phyloP scores from a whole-genome alignment of 2,888 invertebrate genomes.

The Eilema caniola region DNA sequence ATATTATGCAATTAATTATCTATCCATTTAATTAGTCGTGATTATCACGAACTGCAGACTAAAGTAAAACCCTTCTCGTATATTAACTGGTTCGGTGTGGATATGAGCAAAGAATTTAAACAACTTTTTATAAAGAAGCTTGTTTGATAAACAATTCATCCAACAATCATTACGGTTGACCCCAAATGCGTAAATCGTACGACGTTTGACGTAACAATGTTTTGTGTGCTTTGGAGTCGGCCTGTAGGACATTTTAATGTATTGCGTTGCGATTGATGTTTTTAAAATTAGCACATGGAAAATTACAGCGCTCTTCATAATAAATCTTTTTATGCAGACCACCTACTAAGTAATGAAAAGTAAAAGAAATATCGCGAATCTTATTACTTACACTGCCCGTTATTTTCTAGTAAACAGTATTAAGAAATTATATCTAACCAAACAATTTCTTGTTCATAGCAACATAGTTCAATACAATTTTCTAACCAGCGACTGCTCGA shows the following conservation, averaged over 20 bases:
- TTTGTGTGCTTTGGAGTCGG: slow-evolving; percentile 34
- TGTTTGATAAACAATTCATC: slow-evolving; percentile 42
- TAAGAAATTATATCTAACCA: not conserved
- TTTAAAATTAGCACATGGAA: not conserved
- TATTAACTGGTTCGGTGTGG: not conserved
- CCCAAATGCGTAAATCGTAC: slow-evolving; percentile 54
- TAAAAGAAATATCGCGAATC: not conserved
- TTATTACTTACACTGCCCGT: not conserved
- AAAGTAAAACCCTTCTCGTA: not conserved
- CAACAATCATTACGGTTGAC: slow-evolving; percentile 46
- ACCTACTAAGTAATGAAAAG: not conserved
- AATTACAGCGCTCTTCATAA: not conserved
- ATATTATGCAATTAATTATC: not conserved
- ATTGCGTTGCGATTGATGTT: not conserved
- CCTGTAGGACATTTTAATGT: slow-evolving; percentile 24
- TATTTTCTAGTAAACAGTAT: not conserved
- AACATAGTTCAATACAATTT: slow-evolving; percentile 46
- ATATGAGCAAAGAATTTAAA: slow-evolving; percentile 21
- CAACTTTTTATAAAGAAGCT: slow-evolving; percentile 33
- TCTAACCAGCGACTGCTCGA: slow-evolving; percentile 59
- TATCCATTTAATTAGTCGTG: not conserved
- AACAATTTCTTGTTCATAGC: slow-evolving; percentile 22
- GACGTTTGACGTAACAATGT: slow-evolving; percentile 53
- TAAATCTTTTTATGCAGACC: not conserved
- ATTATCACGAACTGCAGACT: not conserved